phyloP scores from a whole-genome alignment of 2,113 vertebrate species.

The Scomber japonicus region DNA sequence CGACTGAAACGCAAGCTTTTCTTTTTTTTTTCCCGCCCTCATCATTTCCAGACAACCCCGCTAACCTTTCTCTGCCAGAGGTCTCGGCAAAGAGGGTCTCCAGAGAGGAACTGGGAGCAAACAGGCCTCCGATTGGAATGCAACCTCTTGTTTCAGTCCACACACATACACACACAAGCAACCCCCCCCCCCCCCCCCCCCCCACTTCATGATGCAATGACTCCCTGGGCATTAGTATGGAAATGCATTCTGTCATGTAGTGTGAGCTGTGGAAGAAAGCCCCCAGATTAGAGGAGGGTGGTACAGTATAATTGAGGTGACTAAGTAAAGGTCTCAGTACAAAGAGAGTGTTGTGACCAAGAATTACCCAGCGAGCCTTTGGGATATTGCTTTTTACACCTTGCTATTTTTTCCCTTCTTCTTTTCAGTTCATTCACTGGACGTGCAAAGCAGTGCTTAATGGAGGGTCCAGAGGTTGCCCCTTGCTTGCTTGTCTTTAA shows the following conservation, averaged over 20 bases:
- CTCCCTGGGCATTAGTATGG: constrained; percentile 65
- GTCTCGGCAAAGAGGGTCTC: constrained; percentile 35
- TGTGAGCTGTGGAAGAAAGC: constrained; percentile 62
- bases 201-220: neutral
- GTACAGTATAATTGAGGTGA: constrained; percentile 80
- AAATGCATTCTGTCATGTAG: constrained; percentile 68
- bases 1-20: neutral
- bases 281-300: constrained; percentile 74
- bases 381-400: constrained; percentile 78
- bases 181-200: neutral
- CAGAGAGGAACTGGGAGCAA: constrained; percentile 24
- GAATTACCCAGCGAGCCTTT: constrained; percentile 67
- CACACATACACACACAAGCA: constrained; percentile 6
- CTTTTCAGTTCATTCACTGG: constrained; percentile 51
- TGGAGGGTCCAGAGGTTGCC: constrained; percentile 59
- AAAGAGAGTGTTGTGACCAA: constrained; percentile 70
- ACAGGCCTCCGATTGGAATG: constrained; percentile 31
- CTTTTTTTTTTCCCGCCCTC: neutral
- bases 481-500: constrained; percentile 68
- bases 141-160: neutral
- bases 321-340: constrained; percentile 67
- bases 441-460: constrained; percentile 61
- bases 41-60: constrained; percentile 14
- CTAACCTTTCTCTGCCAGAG: constrained; percentile 30
- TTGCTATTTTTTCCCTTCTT: constrained; percentile 38